Percentiles rank a stretch among this genome's conserved stretches.
Conservation (phyloP, 1,140 invertebrate genomes). For the Drosophila seguyi region DNA sequence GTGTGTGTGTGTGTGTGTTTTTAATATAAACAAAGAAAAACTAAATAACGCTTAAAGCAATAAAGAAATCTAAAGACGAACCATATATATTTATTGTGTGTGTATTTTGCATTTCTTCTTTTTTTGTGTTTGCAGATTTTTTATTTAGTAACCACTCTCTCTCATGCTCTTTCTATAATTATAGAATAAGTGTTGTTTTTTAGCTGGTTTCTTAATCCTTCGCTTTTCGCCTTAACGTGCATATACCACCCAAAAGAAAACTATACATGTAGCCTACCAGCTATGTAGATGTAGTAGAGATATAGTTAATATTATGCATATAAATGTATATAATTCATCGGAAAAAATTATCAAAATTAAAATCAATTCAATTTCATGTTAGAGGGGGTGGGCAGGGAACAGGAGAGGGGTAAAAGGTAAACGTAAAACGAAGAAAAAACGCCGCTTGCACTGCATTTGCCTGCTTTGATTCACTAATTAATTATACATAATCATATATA, state of each 20-base stretch:
- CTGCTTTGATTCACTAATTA: conserved; percentile 72
- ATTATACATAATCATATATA: conserved; percentile 54
- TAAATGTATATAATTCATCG: conserved; percentile 55
- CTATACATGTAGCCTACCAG: conserved; percentile 43
- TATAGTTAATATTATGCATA: conserved; percentile 58
- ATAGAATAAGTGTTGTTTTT: conserved; percentile 48
- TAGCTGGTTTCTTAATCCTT: conserved; percentile 22
- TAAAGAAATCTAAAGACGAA: conserved; percentile 70
- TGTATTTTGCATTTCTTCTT: conserved; percentile 47
- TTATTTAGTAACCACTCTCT: conserved; percentile 23
- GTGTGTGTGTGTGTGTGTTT: conserved; percentile 51
- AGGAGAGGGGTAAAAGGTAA: conserved; percentile 29
- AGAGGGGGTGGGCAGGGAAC: conserved; percentile 1
- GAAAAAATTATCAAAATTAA: conserved; percentile 53
- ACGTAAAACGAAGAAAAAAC: conserved; percentile 59
- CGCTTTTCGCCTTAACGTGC: conserved; percentile 32
- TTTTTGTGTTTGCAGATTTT: conserved; percentile 45
- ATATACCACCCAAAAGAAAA: conserved; percentile 39
- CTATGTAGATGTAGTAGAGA: conserved; percentile 44
- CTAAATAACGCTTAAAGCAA: conserved; percentile 85
- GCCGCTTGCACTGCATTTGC: conserved; percentile 72
- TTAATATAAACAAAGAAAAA: conserved; percentile 81
- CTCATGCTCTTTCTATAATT: conserved; percentile 21
- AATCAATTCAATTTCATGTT: conserved; percentile 62
- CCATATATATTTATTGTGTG: conserved; percentile 52